Evolutionary conservation across 2,888 invertebrate species (phyloP), one percentile per base, ranked within the genome.

Genomic region (Drosophila buzzatii): DNA sequence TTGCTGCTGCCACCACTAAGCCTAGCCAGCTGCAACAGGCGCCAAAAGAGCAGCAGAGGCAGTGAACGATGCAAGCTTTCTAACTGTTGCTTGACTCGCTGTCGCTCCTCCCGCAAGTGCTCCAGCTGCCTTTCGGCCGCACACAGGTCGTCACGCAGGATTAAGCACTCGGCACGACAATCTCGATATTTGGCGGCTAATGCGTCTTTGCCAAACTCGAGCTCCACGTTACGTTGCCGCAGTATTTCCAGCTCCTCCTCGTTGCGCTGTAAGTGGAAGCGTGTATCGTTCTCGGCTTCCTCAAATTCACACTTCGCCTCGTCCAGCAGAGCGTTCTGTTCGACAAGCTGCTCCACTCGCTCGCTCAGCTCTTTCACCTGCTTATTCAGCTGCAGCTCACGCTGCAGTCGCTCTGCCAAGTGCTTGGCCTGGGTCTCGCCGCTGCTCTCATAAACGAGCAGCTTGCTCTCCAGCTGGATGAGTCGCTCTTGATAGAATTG

Each of bases 231-330:
- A 9, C 93, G 92, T 75, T 93, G 93, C 33, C 91, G 90, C 27
- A 93, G 93, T 69, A 95, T 94, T 90, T 95, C 95, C 89, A 95
- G 94, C 89, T 95, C 95, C 91, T 95, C 94, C 92, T 95, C 95
- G 79, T 95, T 93, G 77, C 95, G 94, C 70, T 93, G 93, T 69
- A 93, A 73, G 18, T 92, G 91, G 8, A 93, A 79, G 58, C 93
- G 90, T n/a, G 96, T 95, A 85, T 96, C 96, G 93, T 96, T 96
- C 93, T 96, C 96, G 35, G 96, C 95, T 92, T 96, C 96, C 92
- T 96, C 96, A 74, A 96, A 94, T 92, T 96, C 96, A 90, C 96
- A 95, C 91, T 95, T 95, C 89, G 96, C 96, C 91, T 96, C 96
- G 89, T 96, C 96, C 81, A 96, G 92, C 81, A 94, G 93, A 66